Base-by-base conservation (phyloP, 2,113 vertebrate genomes). In the Oenanthe oenanthe region DNA sequence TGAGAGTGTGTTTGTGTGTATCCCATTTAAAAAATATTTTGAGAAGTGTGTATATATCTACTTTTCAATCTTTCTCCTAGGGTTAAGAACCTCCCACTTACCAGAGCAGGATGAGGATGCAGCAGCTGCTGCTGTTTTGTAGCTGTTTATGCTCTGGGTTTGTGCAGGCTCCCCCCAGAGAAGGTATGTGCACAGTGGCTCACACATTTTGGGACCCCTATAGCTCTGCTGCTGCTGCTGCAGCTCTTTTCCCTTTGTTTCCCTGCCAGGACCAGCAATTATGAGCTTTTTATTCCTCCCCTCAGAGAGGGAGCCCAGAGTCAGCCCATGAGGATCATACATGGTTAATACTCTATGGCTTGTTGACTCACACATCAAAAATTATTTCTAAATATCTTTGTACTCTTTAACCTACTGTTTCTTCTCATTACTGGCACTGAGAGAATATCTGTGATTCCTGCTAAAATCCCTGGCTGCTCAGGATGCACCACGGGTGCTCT, bases 321-420 rank as follows among this genome's bases (percentile, higher is more conserved):
- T 25, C 86, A 85, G 76, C 43, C 78, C 63, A 24, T 15, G 54
- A 92, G 48, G 24, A 22, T 77, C 42, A n/a, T 28, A 31, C 12
- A 26, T 19, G 58, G 77, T 45, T 92, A 86, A 91, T 48, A 68
- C 45, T 73, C 63, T 18, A 9, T 32, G 91, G 36, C 40, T 91
- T 94, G 71, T 83, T 96, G 89, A 92, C 18, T 94, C 67, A 29
- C 67, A 51, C 43, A 77, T 60, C 7, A 57, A 76, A 65, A 78
- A 75, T 45, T 51, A 77, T 85, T 66, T 92, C 78, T 89, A 79
- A 88, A 93, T 91, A n/a, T 88, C 53, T 57, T 28, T 71, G 11
- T 62, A 54, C 43, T 63, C n/a, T 77, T 91, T 66, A 79, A 85
- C 38, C 67, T 42, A 63, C 89, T 88, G 92, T 67, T 96, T 93